Conservation (phyloP, 2,797 vertebrate genomes). For the Arnoldichthys spilopterus region DNA sequence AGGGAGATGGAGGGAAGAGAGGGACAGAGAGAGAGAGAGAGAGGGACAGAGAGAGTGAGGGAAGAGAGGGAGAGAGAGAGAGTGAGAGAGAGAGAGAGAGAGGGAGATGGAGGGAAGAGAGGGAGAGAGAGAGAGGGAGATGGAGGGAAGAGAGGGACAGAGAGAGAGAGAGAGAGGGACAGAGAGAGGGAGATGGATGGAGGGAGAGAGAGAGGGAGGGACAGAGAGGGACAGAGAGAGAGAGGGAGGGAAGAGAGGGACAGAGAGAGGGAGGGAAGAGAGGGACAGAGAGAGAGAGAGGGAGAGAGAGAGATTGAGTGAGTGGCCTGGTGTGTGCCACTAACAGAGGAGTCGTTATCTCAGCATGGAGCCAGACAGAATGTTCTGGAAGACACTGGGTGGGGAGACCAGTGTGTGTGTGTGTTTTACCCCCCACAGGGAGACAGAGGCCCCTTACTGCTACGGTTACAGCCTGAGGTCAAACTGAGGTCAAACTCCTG, state of each 20-base stretch:
- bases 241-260: not conserved
- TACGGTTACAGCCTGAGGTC: conserved; percentile 21
- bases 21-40: not conserved
- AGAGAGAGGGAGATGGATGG: not conserved
- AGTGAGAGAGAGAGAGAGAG: not conserved
- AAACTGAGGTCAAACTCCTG: conserved; percentile 31
- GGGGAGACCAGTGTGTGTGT: not conserved
- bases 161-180: not conserved
- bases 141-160: not conserved
- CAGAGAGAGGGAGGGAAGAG: not conserved
- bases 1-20: not conserved
- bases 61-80: not conserved
- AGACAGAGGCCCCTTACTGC: conserved; percentile 1
- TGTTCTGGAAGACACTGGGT: not conserved
- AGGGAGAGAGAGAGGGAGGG: not conserved
- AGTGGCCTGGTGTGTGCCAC: not conserved
- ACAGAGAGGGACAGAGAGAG: not conserved
- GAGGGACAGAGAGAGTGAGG: not conserved
- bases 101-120: not conserved
- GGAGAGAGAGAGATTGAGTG: not conserved
- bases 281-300: not conserved
- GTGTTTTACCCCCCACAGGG: conserved; percentile 7
- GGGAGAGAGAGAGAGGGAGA: not conserved
- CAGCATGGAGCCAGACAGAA: conserved; percentile 23
- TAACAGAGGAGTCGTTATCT: conserved; percentile 27